These are phyloP conservation scores for Callaeas wilsoni DNA, from an alignment of 2,113 vertebrate species.

Conservation along the genomic window DNA sequence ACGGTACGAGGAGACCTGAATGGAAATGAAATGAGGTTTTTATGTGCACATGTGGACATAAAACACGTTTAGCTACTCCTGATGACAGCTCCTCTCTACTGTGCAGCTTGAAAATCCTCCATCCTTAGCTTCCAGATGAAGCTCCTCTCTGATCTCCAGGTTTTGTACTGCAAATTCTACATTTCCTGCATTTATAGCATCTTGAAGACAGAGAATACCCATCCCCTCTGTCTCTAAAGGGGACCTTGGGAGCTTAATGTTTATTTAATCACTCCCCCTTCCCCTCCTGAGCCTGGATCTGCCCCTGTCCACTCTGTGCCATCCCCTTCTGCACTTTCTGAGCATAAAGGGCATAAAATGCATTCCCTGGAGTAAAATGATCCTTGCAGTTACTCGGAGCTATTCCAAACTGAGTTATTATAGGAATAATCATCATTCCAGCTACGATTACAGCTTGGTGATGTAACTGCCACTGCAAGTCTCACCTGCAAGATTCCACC, in stretches of 20 bases:
- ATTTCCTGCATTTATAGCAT: background rate
- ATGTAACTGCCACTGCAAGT: background rate
- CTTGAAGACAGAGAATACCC: background rate
- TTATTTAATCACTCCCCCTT: background rate
- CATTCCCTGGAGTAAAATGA: background rate
- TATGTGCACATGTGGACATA: background rate
- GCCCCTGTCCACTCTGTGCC: background rate
- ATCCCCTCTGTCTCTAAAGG: background rate
- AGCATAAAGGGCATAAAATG: background rate
- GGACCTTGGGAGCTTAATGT: background rate
- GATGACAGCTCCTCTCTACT: background rate
- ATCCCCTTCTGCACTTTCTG: background rate
- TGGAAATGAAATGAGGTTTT: background rate
- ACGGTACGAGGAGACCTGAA: background rate
- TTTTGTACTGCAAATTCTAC: background rate
- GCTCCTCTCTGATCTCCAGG: background rate
- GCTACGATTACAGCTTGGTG: background rate
- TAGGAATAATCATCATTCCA: background rate
- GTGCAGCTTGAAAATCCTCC: background rate
- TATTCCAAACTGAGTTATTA: background rate
- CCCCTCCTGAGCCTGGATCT: background rate
- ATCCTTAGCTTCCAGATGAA: background rate
- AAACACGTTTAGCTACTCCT: background rate
- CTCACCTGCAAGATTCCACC: background rate
- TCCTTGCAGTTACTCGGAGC: background rate